These are phyloP conservation scores for Galeopsomyia nigrocyanea DNA, from an alignment of 2,888 invertebrate genomes.

Conservation along the genomic window DNA sequence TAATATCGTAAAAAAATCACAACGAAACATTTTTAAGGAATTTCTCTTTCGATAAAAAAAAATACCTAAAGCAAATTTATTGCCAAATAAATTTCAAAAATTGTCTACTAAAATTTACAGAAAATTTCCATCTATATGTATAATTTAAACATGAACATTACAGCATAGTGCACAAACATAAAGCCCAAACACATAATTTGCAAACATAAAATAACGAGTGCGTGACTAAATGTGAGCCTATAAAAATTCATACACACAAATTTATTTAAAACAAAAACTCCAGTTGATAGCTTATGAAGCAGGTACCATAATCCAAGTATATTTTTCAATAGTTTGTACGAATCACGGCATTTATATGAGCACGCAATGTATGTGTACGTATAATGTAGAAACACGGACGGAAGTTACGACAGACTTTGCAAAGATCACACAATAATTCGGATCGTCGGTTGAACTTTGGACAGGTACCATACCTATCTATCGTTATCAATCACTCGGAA, in stretches of 20 bases:
- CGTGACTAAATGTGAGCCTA: conserved; percentile 10
- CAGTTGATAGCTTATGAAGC: conserved; percentile 10
- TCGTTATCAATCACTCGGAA: conserved; percentile 66
- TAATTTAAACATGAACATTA: not conserved
- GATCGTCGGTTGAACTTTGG: conserved; percentile 38
- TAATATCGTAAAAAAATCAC: conserved; percentile 24
- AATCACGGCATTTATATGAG: conserved; percentile 12
- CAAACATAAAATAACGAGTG: conserved; percentile 28
- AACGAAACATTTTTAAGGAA: conserved; percentile 19
- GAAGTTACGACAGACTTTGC: conserved; percentile 31
- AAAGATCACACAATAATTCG: conserved; percentile 39
- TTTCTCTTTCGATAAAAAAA: conserved; percentile 17
- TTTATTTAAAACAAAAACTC: not conserved
- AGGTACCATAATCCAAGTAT: conserved; percentile 26
- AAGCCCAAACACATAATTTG: conserved; percentile 23
- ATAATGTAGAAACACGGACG: conserved; percentile 25
- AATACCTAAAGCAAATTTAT: conserved; percentile 18
- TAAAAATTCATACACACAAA: conserved; percentile 21
- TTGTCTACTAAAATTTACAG: conserved; percentile 17
- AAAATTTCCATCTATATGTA: not conserved
- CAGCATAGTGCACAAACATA: conserved; percentile 18
- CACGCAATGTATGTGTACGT: conserved; percentile 23
- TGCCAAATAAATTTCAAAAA: conserved; percentile 7
- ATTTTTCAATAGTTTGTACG: conserved; percentile 3
- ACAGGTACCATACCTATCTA: conserved; percentile 62